A percentile compares a stretch with the other conserved stretches of the same genome.
phyloP scores from a whole-genome alignment of 2,888 invertebrate genomes.

The Scaptomyza tumidula region DNA sequence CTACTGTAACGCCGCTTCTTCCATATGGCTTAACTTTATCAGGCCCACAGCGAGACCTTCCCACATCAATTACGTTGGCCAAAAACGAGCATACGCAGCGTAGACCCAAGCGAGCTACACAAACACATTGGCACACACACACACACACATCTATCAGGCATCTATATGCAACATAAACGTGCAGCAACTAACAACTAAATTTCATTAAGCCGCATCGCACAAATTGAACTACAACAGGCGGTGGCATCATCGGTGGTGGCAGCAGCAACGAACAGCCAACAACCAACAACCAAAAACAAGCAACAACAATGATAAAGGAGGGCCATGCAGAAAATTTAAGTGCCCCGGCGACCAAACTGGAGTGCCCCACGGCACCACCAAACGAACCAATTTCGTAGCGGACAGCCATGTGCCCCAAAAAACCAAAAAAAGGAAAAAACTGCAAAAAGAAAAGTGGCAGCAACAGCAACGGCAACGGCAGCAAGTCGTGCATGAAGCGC shows the following conservation, averaged over 20 bases:
- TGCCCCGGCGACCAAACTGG: conserved; percentile 60
- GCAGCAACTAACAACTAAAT: conserved; percentile 79
- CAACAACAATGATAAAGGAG: conserved; percentile 33
- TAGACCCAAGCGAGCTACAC: conserved; percentile 3
- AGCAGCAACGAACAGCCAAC: conserved; percentile 12
- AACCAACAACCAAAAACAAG: conserved; percentile 26
- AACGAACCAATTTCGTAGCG: conserved; percentile 66
- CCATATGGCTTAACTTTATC: conserved; percentile 42
- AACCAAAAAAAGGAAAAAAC: neutral
- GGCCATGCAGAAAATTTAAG: conserved; percentile 71
- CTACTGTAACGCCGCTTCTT: conserved; percentile 13
- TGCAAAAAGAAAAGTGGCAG: conserved; percentile 16
- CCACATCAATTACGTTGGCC: conserved; percentile 46
- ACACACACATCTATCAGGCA: conserved; percentile 47
- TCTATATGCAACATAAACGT: conserved; percentile 61
- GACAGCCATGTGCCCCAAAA: conserved; percentile 51
- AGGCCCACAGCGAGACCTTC: conserved; percentile 6
- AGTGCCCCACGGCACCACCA: conserved; percentile 38
- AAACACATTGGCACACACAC: neutral
- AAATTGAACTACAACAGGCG: conserved; percentile 74
- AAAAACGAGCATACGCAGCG: conserved; percentile 54
- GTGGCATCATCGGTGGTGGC: conserved; percentile 16
- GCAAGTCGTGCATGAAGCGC: conserved; percentile 75
- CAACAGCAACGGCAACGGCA: conserved; percentile 35
- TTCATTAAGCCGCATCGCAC: conserved; percentile 77